Conservation (phyloP, 2,888 invertebrate species). For the Pelosia muscerda region DNA sequence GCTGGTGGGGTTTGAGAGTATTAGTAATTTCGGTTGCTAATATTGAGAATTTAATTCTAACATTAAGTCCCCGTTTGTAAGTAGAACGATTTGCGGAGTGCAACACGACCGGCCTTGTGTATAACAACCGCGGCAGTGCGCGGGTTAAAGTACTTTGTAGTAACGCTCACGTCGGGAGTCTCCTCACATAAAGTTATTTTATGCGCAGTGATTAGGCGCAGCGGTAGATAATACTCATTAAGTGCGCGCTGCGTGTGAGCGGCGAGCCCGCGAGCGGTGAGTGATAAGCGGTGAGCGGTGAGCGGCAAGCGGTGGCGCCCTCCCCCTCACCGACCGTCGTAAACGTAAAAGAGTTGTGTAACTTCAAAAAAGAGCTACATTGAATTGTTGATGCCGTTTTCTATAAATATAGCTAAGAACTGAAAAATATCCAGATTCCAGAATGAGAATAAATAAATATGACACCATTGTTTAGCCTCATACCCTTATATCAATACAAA, state of each 20-base stretch:
- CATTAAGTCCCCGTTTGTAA: neutral
- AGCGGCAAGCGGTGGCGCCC: no score
- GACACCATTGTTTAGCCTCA: no score
- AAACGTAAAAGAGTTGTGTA: neutral
- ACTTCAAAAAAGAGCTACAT: neutral
- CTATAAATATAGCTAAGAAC: neutral
- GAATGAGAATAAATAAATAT: no score
- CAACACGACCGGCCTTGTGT: slow-evolving; percentile 21
- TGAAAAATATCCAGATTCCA: no score
- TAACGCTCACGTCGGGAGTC: slow-evolving; percentile 10
- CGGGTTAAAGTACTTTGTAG: neutral
- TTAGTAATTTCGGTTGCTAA: no score
- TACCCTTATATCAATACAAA: no score
- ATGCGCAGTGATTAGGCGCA: slow-evolving; percentile 18
- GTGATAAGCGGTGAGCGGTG: no score
- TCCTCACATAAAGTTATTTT: slow-evolving; percentile 9
- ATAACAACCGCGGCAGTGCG: slow-evolving; percentile 17
- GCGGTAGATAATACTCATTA: neutral
- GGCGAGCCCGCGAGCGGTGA: no score
- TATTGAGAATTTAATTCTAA: no score
- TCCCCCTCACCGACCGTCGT: neutral
- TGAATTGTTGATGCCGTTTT: neutral
- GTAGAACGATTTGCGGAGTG: neutral
- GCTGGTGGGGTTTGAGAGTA: no score
- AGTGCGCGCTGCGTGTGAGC: neutral